Conservation (phyloP, 2,113 vertebrate species). For the Monarcha castaneiventris region DNA sequence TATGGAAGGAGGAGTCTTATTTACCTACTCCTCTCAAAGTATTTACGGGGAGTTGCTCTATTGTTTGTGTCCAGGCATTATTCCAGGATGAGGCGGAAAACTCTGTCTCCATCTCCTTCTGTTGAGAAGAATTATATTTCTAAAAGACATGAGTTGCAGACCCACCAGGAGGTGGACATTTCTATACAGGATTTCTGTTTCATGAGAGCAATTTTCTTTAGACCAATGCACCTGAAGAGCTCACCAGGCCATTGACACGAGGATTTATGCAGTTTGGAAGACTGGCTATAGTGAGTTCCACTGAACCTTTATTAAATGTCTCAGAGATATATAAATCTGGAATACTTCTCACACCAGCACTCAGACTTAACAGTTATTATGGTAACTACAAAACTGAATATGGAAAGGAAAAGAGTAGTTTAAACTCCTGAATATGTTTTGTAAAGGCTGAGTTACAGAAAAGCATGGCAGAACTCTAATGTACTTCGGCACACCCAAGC, state of each 20-base stretch:
- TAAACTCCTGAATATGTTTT: slow-evolving; percentile 47
- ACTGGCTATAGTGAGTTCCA: slow-evolving; percentile 5
- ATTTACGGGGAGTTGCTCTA: neutral
- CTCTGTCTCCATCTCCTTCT: neutral
- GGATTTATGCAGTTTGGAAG: slow-evolving; percentile 46
- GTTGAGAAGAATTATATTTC: neutral
- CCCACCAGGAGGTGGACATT: neutral
- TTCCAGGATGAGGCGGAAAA: neutral
- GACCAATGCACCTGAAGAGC: neutral
- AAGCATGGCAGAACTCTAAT: slow-evolving; percentile 50
- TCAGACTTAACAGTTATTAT: slow-evolving; percentile 45
- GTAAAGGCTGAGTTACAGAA: slow-evolving; percentile 60
- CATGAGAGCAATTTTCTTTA: neutral
- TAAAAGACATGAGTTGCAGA: neutral
- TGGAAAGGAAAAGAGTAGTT: slow-evolving; percentile 41
- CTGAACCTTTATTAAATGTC: slow-evolving; percentile 21
- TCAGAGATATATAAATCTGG: slow-evolving; percentile 25
- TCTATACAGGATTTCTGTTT: neutral
- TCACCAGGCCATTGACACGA: neutral
- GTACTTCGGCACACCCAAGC: slow-evolving; percentile 40
- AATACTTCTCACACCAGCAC: slow-evolving; percentile 30
- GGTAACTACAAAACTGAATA: slow-evolving; percentile 58
- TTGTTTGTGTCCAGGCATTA: neutral
- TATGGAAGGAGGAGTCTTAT: neutral
- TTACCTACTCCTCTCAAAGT: neutral